These are phyloP conservation scores for Solenopsis invicta DNA, from an alignment of 1,140 invertebrate genomes.

Conservation along the genomic window DNA sequence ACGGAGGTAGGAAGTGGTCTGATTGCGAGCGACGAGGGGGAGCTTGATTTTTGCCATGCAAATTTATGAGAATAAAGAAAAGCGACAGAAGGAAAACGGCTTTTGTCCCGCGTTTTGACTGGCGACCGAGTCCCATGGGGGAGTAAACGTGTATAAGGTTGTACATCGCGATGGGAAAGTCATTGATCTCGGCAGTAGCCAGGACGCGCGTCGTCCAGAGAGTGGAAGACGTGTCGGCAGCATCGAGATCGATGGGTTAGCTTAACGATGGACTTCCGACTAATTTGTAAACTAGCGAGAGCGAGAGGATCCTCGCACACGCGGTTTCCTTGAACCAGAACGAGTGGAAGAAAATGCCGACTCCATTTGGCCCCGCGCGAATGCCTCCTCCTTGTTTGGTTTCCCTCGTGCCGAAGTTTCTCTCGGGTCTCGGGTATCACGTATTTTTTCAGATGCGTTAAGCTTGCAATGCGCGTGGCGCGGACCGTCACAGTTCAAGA, in stretches of 20 bases:
- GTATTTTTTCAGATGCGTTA: constrained; percentile 13
- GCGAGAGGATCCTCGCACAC: not conserved
- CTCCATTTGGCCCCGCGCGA: not conserved
- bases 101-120: constrained; percentile 48
- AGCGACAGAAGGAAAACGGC: constrained; percentile 37
- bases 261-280: constrained; percentile 43
- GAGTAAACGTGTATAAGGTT: not conserved
- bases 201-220: constrained; percentile 27
- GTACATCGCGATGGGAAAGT: constrained; percentile 38
- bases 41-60: constrained; percentile 74
- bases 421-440: not conserved
- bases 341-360: not conserved
- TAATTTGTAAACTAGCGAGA: constrained; percentile 42
- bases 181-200: constrained; percentile 46
- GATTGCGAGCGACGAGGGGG: constrained; percentile 64
- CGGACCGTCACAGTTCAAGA: not conserved
- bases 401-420: not conserved
- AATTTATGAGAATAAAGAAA: constrained; percentile 67
- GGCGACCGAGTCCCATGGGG: constrained; percentile 16
- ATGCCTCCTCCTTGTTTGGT: not conserved
- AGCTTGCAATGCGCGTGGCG: not conserved
- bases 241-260: constrained; percentile 26
- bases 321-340: constrained; percentile 30
- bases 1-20: constrained; percentile 31
- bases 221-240: not conserved